Evolutionary conservation across 1,140 invertebrate genomes (phyloP).

Genomic region (Aphis craccivora): DNA sequence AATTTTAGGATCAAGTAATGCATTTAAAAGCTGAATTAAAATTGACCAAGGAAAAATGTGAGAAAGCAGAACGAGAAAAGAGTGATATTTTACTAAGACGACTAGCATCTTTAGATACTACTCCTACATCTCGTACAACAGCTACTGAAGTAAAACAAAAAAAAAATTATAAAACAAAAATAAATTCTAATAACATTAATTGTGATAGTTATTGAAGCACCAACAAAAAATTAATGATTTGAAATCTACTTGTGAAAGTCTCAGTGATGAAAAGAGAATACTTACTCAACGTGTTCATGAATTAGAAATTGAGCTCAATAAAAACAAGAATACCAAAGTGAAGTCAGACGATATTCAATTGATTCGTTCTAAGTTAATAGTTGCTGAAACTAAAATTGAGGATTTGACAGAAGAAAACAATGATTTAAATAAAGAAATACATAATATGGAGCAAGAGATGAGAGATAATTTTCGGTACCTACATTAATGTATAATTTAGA

Average conservation of each 20-base stretch:
- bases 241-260: conserved; percentile 78
- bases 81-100: conserved; percentile 82
- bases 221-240: conserved; percentile 85
- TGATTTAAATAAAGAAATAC: conserved; percentile 90
- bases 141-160: conserved; percentile 69
- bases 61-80: conserved; percentile 84
- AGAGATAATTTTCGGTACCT: conserved; percentile 89
- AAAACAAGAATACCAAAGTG: conserved; percentile 59
- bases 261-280: conserved; percentile 83
- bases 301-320: conserved; percentile 74
- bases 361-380: conserved; percentile 82
- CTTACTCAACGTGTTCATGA: conserved; percentile 75
- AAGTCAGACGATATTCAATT: conserved; percentile 66
- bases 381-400: conserved; percentile 88
- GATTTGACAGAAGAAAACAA: conserved; percentile 97
- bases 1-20: conserved; percentile 63
- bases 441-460: conserved; percentile 94
- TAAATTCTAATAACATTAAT: conserved; percentile 21
- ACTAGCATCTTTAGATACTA: conserved; percentile 77
- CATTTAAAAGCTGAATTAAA: conserved; percentile 72
- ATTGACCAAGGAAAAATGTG: conserved; percentile 70
- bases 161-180: neutral
- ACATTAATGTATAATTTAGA: neutral
- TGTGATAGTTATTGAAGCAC: conserved; percentile 69
- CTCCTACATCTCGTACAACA: conserved; percentile 73